Evolutionary conservation across 2,888 invertebrate species (phyloP).

Genomic region (Rugalucina vietnamica): DNA sequence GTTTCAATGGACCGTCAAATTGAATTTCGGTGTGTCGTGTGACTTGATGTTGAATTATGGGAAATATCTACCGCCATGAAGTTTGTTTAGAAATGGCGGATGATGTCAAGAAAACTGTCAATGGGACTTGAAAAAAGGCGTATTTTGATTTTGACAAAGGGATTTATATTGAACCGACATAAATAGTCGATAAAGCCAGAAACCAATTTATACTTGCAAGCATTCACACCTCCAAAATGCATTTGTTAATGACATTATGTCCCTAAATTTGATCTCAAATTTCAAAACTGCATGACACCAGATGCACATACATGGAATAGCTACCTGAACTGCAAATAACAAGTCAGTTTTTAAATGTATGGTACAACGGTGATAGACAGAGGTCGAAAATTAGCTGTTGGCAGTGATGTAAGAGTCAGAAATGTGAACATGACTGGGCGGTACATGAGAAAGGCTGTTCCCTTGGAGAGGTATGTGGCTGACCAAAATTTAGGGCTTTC

Average conservation of each 20-base stretch:
- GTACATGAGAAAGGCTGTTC: slow-evolving; percentile 60
- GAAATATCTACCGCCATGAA: slow-evolving; percentile 54
- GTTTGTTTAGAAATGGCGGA: slow-evolving; percentile 69
- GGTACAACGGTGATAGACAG: slow-evolving; percentile 1
- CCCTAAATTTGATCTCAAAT: no score
- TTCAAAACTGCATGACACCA: no score
- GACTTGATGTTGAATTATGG: slow-evolving; percentile 7
- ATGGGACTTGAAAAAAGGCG: slow-evolving; percentile 15
- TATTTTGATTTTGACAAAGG: no score
- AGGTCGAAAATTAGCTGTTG: background rate
- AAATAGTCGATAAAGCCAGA: no score
- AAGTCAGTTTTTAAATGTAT: background rate
- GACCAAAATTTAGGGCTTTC: no score
- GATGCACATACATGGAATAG: no score
- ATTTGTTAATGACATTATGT: no score
- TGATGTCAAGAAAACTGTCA: slow-evolving; percentile 42
- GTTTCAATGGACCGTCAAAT: background rate
- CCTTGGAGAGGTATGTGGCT: slow-evolving; percentile 59
- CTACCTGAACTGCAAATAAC: background rate
- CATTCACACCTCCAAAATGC: no score
- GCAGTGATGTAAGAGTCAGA: slow-evolving; percentile 32
- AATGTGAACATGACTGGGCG: slow-evolving; percentile 55
- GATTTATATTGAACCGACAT: no score
- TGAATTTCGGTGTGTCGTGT: background rate
- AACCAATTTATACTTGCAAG: no score